phyloP scores from a whole-genome alignment of 2,888 invertebrate species.

The Tenthredo notha region DNA sequence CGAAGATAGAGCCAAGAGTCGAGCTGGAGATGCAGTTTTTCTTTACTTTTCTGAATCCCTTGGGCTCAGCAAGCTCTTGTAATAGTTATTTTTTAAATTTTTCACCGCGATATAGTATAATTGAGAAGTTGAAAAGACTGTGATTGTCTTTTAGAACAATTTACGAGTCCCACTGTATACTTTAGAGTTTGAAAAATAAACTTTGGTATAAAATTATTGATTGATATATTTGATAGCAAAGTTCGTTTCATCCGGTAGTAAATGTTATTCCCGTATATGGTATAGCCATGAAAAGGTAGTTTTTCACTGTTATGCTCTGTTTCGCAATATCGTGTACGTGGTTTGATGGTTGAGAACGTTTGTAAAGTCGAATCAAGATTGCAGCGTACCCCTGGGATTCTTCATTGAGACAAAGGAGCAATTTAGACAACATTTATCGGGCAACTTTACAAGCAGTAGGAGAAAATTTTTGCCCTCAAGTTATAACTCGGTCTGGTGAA shows the following conservation, averaged over 20 bases:
- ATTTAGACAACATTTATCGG: slow-evolving; percentile 51
- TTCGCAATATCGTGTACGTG: slow-evolving; percentile 28
- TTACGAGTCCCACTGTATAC: neutral
- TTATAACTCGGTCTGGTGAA: slow-evolving; percentile 37
- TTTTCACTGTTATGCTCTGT: slow-evolving; percentile 8
- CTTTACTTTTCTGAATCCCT: neutral
- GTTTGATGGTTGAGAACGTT: slow-evolving; percentile 42
- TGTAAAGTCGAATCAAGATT: slow-evolving; percentile 49
- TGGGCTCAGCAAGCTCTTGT: neutral
- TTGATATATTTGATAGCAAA: neutral
- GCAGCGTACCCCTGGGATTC: slow-evolving; percentile 39
- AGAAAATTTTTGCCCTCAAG: slow-evolving; percentile 5
- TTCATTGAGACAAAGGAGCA: slow-evolving; percentile 51
- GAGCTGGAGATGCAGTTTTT: neutral
- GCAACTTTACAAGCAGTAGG: slow-evolving; percentile 29
- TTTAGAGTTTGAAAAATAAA: neutral
- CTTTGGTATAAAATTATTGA: neutral
- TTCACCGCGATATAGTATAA: neutral
- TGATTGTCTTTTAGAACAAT: neutral
- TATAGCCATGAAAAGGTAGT: slow-evolving; percentile 13
- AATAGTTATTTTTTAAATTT: neutral
- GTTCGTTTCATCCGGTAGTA: neutral
- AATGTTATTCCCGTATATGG: neutral
- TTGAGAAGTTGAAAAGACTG: neutral
- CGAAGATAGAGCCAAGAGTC: neutral